Base-by-base conservation (phyloP, 1,140 invertebrate genomes). In the Dendrolimus kikuchii region DNA sequence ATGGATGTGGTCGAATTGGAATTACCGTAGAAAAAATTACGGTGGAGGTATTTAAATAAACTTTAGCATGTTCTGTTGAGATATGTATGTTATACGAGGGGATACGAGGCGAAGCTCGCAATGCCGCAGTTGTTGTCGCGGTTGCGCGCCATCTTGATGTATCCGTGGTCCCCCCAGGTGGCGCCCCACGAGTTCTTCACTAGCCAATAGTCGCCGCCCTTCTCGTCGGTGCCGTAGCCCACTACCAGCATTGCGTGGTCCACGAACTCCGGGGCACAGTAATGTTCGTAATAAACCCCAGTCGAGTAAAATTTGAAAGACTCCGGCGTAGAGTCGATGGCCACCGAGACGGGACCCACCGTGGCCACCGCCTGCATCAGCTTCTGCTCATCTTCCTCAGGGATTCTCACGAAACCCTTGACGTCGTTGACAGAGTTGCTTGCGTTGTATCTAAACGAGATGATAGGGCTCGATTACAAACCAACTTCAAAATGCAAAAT, bases 71-170 rank as follows among this genome's bases (percentile, higher is more conserved):
- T 23, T 23, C 3, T 23, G 23, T 23, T 23, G 23, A 23, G 23
- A 23, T 23, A 23, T 23, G 23, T 23, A 23, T 23, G 23, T 89
- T 92, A 96, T 63, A 96, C 95, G 57, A 95, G 85, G 44, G 95
- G 95, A 85, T 94, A 96, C 64, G 92, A 93, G 55, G 96, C 94
- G 49, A 87, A 77, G n/a, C 92, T 91, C 38, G 96, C 96, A 76
- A 98, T 93, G 69, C 97, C 97, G 82, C 97, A 99, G 70, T 94
- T 91, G 79, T 98, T 98, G 1, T 94, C 65, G 64, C 91, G 90
- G 83, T 98, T 97, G 62, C 96, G 90, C 5, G 93, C 89, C 92
- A 99, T 98, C 85, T 93, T 93, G 63, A 98, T 94, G 88, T 95
- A 98, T 37, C 97, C 97, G 4, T 93, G 67, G 38, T 92, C 88